Evolutionary conservation across 2,888 invertebrate species (phyloP).

Genomic region (Eupithecia insigniata): DNA sequence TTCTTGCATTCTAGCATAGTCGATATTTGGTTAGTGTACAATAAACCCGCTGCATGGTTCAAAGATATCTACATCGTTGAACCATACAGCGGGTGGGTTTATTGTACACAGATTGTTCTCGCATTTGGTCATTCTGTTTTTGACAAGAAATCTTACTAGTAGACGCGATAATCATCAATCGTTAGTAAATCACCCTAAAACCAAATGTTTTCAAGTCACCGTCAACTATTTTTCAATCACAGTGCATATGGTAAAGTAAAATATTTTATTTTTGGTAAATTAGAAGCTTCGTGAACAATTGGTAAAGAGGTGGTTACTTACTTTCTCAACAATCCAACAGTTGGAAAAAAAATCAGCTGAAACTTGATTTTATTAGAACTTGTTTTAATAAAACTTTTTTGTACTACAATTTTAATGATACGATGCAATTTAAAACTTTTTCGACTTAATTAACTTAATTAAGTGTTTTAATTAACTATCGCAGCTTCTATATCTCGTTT

Average conservation of each 20-base stretch:
- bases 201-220: no score
- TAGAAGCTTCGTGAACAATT: neutral
- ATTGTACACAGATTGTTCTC: no score
- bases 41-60: no score
- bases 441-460: slow-evolving; percentile 28
- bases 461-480: slow-evolving; percentile 26
- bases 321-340: neutral
- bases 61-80: no score
- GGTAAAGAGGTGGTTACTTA: neutral
- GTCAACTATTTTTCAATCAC: no score
- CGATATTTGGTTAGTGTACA: neutral
- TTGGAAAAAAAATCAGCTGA: neutral
- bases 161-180: no score
- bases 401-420: slow-evolving; percentile 32
- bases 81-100: no score
- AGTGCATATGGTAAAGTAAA: neutral
- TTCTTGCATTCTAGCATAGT: neutral
- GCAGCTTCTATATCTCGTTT: slow-evolving; percentile 19
- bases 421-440: slow-evolving; percentile 25
- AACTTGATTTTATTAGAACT: neutral
- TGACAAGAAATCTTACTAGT: no score
- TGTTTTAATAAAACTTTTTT: slow-evolving; percentile 19
- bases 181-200: neutral
- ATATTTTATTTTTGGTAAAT: neutral
- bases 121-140: no score